Base-by-base conservation (phyloP, 92 coral and sea anemone genomes). In the Parazoanthus darwini region DNA sequence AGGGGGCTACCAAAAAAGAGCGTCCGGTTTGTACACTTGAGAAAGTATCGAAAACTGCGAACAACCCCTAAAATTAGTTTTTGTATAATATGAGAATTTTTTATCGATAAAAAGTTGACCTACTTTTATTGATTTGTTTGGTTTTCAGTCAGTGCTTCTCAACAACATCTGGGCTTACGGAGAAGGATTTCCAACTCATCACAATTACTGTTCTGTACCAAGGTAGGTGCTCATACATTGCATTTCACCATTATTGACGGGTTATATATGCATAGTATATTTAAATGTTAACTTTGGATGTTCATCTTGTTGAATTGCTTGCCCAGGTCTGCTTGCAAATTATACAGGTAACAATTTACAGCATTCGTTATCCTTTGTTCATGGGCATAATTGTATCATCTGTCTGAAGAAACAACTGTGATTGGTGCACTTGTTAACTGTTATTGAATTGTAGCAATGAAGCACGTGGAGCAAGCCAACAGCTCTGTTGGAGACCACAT, bases 151-250 rank as follows among this genome's bases (percentile, higher is more conserved):
- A 43, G 72, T 80, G 66, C 38, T 63, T 63, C 33, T 13, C 43
- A 15, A 25, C 85, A 50, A 51, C 46, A 7, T 50, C 42, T 42
- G 74, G 63, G 43, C 83, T 86, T 4, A 74, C 56, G 76, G 76
- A 83, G 48, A 80, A 87, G 20, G 90, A 88, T 67, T 74, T 82
- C 77, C 77, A 79, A 66, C 59, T 92, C 5, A 78, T 92, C 29
- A 51, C 90, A 78, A 86, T 92, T 9, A 80, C 94, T 50, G 89
- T 90, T 51, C 93, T 92, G 33, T 71, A 87, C 85, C 93, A 92
- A 87, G 94, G 94, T 92, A 90, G 42, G 59, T 76, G 20, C 9
- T 33, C 48, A 42, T 15, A 39, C 37, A 8, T 2, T 3, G 3
- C 44, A 56, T 54, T 13, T 6, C 8, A 43, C 6, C 2, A 43